phyloP scores from a whole-genome alignment of 2,888 invertebrate genomes.

The Empis livida region DNA sequence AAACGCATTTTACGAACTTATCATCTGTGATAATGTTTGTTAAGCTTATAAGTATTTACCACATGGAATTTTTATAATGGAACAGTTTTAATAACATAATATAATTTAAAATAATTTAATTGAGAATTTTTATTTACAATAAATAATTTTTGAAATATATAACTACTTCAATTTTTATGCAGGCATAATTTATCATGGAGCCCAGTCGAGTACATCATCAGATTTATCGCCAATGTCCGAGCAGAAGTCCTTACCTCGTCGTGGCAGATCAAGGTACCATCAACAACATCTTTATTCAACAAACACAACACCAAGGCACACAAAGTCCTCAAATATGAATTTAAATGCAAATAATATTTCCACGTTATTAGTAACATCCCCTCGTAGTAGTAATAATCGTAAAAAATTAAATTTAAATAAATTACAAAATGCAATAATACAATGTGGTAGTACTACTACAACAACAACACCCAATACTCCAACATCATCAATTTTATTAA shows the following conservation, averaged over 20 bases:
- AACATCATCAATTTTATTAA: constrained; percentile 8
- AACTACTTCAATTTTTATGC: constrained; percentile 11
- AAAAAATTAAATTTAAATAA: constrained; percentile 35
- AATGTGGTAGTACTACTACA: constrained; percentile 34
- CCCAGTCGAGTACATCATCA: constrained; percentile 62
- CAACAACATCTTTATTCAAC: constrained; percentile 39
- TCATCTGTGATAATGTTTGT: too few relatives aligned
- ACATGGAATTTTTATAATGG: too few relatives aligned
- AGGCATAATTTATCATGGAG: constrained; percentile 64
- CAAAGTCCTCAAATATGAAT: constrained; percentile 33
- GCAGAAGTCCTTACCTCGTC: constrained; percentile 59
- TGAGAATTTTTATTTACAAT: too few relatives aligned
- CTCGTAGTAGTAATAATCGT: constrained; percentile 33
- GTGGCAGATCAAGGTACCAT: constrained; percentile 55
- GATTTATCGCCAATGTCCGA: constrained; percentile 67
- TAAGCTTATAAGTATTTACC: too few relatives aligned
- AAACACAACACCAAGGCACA: constrained; percentile 40
- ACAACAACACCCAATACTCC: constrained; percentile 28
- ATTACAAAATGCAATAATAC: constrained; percentile 33
- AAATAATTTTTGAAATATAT: too few relatives aligned
- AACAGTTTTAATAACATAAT: too few relatives aligned
- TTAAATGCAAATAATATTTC: constrained; percentile 30
- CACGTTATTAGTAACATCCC: constrained; percentile 28
- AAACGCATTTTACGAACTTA: too few relatives aligned
- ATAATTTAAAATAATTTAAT: too few relatives aligned